phyloP scores from a whole-genome alignment of 2,113 vertebrate genomes.

The Lamprotornis superbus region DNA sequence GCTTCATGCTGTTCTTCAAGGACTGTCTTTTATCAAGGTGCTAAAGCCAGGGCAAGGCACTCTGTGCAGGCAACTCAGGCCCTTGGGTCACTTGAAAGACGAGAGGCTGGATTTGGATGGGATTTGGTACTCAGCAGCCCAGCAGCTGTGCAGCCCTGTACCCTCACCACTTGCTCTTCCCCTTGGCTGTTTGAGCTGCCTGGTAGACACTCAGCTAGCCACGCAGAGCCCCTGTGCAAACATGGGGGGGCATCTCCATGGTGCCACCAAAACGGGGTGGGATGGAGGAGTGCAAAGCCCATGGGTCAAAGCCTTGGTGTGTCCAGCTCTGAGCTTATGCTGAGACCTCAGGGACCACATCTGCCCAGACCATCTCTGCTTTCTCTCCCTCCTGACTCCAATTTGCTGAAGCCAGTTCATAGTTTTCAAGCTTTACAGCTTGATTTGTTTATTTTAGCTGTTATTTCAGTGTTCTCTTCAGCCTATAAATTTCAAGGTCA shows the following conservation, averaged over 20 bases:
- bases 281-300: not conserved
- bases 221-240: rapidly evolving
- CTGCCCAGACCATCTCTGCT: not conserved
- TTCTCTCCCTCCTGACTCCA: not conserved
- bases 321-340: not conserved
- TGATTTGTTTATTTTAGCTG: slow-evolving; percentile 64
- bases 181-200: not conserved
- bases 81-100: not conserved
- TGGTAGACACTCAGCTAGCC: rapidly evolving
- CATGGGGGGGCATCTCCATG: rapidly evolving
- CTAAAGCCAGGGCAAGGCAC: not conserved
- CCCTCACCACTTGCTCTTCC: not conserved
- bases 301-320: not conserved
- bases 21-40: not conserved
- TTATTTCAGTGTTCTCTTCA: slow-evolving; percentile 52
- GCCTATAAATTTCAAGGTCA: slow-evolving; percentile 71
- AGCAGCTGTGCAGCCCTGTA: not conserved
- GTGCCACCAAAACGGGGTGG: not conserved
- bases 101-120: not conserved
- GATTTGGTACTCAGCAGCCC: not conserved
- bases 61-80: rapidly evolving
- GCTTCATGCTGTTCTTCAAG: not conserved
- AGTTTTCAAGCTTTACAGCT: slow-evolving; percentile 48
- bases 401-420: slow-evolving; percentile 21
- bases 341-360: rapidly evolving